Evolutionary conservation across 1,140 invertebrate genomes (phyloP).

Genomic region (Dendrolimus punctatus): DNA sequence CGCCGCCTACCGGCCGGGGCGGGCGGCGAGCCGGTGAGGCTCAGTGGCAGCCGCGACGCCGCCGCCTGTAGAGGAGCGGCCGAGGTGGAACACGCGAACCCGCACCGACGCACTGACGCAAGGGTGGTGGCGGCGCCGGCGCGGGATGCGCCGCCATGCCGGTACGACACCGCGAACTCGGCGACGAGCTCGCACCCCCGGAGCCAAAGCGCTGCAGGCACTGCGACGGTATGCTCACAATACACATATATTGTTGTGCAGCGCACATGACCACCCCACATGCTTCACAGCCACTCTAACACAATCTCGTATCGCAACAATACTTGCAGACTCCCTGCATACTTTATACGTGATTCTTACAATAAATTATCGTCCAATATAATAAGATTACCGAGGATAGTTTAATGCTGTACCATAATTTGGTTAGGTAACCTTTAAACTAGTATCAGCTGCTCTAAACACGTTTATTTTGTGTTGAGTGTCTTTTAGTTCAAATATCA

Average conservation of each 20-base stretch:
- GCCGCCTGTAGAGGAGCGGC: conserved; percentile 52
- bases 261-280: conserved; percentile 10
- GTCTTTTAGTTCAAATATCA: too few species aligned
- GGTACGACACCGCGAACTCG: conserved; percentile 67
- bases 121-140: conserved; percentile 58
- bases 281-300: not conserved
- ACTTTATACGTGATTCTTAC: too few species aligned
- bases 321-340: too few species aligned
- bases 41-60: conserved; percentile 64
- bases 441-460: too few species aligned
- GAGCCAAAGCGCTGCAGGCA: conserved; percentile 72
- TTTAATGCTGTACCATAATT: too few species aligned
- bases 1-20: conserved; percentile 62
- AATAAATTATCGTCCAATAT: too few species aligned
- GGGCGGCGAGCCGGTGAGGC: conserved; percentile 39
- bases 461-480: too few species aligned
- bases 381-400: too few species aligned
- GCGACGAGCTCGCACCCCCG: conserved; percentile 64
- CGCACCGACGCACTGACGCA: conserved; percentile 25
- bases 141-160: conserved; percentile 69
- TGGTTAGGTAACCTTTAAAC: too few species aligned
- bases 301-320: too few species aligned
- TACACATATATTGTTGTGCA: conserved; percentile 14
- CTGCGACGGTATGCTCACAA: conserved; percentile 64
- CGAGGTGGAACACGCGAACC: conserved; percentile 36